Evolutionary conservation across 1,140 invertebrate genomes (phyloP).

Genomic region (Zaprionus taronus): DNA sequence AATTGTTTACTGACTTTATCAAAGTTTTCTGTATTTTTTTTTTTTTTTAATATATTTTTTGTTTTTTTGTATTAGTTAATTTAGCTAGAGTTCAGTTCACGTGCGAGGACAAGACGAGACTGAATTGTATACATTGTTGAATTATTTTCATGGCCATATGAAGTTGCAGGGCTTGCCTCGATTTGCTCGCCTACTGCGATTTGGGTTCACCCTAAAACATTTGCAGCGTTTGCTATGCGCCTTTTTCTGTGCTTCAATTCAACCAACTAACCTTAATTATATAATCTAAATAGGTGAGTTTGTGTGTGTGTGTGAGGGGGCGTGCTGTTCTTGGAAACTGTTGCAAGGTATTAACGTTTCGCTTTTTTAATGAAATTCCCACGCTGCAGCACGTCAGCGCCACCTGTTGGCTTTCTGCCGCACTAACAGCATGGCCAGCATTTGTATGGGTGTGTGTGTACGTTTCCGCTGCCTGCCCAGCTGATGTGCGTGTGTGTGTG

Average conservation of each 20-base stretch:
- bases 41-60: slow-evolving; percentile 3
- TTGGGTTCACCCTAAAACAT: slow-evolving; percentile 42
- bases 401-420: slow-evolving; percentile 67
- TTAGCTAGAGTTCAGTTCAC: slow-evolving; percentile 10
- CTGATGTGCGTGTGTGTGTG: slow-evolving; percentile 25
- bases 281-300: not conserved
- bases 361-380: slow-evolving; percentile 52
- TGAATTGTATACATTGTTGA: not conserved
- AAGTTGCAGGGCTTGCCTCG: slow-evolving; percentile 15
- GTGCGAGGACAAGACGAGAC: slow-evolving; percentile 20
- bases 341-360: slow-evolving; percentile 14
- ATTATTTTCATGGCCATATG: not conserved
- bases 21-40: slow-evolving; percentile 3
- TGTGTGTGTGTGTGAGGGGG: not conserved
- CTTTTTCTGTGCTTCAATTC: not conserved
- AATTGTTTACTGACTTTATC: not conserved
- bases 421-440: slow-evolving; percentile 28
- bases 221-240: no score
- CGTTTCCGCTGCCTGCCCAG: slow-evolving; percentile 44
- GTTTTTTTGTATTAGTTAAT: slow-evolving; percentile 16
- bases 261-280: not conserved
- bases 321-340: not conserved
- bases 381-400: slow-evolving; percentile 53
- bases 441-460: slow-evolving; percentile 16
- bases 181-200: slow-evolving; percentile 19